Evolutionary conservation across 2,888 invertebrate genomes (phyloP).

Genomic region (Byasa hedistus): DNA sequence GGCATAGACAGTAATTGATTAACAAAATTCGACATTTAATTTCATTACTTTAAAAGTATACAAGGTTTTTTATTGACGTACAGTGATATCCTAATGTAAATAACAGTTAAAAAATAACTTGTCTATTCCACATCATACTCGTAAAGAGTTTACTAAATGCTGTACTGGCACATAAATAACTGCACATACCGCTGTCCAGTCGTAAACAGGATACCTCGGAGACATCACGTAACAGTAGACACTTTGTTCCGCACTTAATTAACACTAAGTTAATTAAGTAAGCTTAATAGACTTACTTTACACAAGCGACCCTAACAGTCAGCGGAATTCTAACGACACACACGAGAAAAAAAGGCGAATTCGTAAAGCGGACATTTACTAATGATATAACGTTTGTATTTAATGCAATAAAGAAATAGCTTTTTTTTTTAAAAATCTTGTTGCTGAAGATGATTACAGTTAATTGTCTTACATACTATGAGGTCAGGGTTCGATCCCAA

Average conservation of each 20-base stretch:
- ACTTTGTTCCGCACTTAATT: constrained; percentile 7
- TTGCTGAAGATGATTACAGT: too few relatives aligned
- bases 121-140: not conserved
- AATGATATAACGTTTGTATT: not conserved
- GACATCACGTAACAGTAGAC: constrained; percentile 4
- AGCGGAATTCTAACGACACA: constrained; percentile 8
- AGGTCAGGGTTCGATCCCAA: too few relatives aligned
- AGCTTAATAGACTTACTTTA: constrained; percentile 4
- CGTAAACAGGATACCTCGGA: constrained; percentile 3
- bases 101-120: not conserved
- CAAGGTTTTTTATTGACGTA: too few relatives aligned
- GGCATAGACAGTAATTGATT: not conserved
- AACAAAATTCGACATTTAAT: not conserved
- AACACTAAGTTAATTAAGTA: constrained; percentile 4
- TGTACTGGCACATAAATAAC: not conserved
- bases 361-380: not conserved
- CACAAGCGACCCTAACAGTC: not conserved
- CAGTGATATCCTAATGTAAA: not conserved
- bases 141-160: not conserved
- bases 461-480: too few relatives aligned
- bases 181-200: not conserved
- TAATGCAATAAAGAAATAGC: not conserved
- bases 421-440: not conserved
- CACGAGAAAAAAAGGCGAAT: not conserved
- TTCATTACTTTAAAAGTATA: too few relatives aligned